These are phyloP conservation scores for Myocastor coypus DNA, from an alignment of 2,113 vertebrate species.

Conservation along the genomic window DNA sequence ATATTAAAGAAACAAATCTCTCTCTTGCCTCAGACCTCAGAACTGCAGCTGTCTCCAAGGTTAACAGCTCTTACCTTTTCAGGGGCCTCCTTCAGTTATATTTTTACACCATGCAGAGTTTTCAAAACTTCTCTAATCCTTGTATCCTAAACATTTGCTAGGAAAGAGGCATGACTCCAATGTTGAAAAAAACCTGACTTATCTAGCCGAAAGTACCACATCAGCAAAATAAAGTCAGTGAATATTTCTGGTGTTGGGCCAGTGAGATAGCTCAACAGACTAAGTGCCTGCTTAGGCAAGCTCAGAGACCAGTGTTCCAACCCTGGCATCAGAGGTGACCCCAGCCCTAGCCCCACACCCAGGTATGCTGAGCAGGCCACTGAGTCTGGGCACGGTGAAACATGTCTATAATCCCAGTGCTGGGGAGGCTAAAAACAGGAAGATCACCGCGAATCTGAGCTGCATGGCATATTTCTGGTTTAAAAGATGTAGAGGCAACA, in stretches of 20 bases:
- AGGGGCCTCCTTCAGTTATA: not conserved
- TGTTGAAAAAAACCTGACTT: not conserved
- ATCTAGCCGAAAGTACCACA: not conserved
- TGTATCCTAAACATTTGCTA: not conserved
- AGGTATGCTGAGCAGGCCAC: no score
- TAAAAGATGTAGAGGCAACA: not conserved
- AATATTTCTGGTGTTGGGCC: not conserved
- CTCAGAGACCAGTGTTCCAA: no score
- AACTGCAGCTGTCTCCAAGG: not conserved
- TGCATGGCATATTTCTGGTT: not conserved
- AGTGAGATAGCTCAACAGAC: no score
- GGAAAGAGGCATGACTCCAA: not conserved
- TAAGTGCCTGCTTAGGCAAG: no score
- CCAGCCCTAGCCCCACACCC: no score
- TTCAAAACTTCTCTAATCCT: not conserved
- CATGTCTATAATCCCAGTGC: no score
- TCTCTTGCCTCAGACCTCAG: not conserved
- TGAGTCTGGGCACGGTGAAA: no score
- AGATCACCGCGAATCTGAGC: no score
- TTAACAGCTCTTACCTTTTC: not conserved
- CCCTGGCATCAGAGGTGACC: no score
- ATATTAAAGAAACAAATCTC: not conserved
- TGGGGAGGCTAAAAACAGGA: no score
- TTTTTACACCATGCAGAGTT: not conserved
- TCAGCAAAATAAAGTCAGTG: constrained; percentile 24